A percentile compares a stretch with the other conserved stretches of the same genome.
Evolutionary conservation across 1,140 invertebrate species (phyloP).

Genomic region (Lucilia cuprina): DNA sequence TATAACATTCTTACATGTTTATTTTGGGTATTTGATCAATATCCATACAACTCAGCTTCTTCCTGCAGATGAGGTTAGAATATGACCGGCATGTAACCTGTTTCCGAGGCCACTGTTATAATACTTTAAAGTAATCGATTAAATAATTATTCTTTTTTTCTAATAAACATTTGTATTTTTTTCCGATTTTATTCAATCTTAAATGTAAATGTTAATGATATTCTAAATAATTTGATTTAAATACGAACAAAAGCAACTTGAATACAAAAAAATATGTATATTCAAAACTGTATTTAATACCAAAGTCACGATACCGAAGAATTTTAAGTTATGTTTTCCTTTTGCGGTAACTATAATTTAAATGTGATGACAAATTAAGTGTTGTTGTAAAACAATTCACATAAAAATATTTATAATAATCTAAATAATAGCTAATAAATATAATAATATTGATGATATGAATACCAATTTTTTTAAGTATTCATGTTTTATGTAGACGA

Average conservation of each 20-base stretch:
- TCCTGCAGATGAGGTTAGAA: too few species aligned
- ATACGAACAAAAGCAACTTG: neutral
- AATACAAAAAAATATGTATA: neutral
- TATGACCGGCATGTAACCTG: too few species aligned
- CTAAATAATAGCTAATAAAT: neutral
- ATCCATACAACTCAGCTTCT: too few species aligned
- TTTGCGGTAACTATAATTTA: neutral
- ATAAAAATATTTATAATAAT: neutral
- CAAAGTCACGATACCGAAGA: neutral
- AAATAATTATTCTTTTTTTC: too few species aligned
- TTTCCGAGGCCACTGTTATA: too few species aligned
- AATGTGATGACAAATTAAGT: slow-evolving; percentile 34
- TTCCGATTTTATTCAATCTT: too few species aligned
- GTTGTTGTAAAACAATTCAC: slow-evolving; percentile 13
- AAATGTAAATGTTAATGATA: neutral
- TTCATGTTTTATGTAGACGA: neutral
- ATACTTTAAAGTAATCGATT: too few species aligned
- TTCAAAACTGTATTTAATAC: neutral
- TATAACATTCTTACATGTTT: too few species aligned
- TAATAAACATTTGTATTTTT: too few species aligned
- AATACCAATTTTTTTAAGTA: neutral
- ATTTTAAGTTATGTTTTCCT: neutral
- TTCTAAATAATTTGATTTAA: neutral
- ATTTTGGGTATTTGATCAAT: too few species aligned
- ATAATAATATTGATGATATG: neutral